Base-by-base conservation (phyloP, 2,113 vertebrate genomes). In the Copsychus sechellarum region DNA sequence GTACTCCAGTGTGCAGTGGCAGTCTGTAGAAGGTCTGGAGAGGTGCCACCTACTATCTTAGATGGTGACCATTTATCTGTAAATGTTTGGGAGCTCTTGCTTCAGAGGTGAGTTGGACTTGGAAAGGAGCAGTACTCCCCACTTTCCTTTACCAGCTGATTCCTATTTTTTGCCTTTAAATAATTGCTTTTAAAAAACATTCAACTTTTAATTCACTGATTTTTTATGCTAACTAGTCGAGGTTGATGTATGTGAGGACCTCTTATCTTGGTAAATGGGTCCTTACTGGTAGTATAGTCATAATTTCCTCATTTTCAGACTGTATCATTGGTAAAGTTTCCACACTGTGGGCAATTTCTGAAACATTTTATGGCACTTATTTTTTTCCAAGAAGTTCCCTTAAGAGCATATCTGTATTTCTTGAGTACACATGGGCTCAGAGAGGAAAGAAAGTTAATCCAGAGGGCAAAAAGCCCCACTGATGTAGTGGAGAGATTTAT, bases 171-270 rank as follows among this genome's bases (percentile, higher is more conserved):
- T 61, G 5, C 3, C 6, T 56, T 76, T 71, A 62, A 86, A 81
- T 16, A 28, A 28, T 48, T 81, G 5, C 5, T 40, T 83, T 7
- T n/a, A 3, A 51, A 65, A 77, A 76, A 16, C 3, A 14, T 28
- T 88, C 14, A 1, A 12, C 10, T 62, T 81, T 50, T 20, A 69
- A 50, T 66, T 90, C 29, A 24, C 25, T 38, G 10, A 9, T 47
- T 92, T 69, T 79, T 57, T 74, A n/a, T 42, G 18, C 20, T 53
- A 14, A 13, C 10, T 89, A 56, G 1, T 66, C n/a, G 71, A 14
- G 1, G 8, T 25, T 50, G 65, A 33, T 29, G 28, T 31, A 12
- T 0, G 0, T 4, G 17, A 80, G 12, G 12, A 53, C 29, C 16
- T 66, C 11, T 18, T 4, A 0, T 51, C 67, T 62, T 43, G 67